Percentiles rank a stretch among this genome's conserved stretches.
phyloP scores from a whole-genome alignment of 1,140 invertebrate species.

The Caenorhabditis remanei region DNA sequence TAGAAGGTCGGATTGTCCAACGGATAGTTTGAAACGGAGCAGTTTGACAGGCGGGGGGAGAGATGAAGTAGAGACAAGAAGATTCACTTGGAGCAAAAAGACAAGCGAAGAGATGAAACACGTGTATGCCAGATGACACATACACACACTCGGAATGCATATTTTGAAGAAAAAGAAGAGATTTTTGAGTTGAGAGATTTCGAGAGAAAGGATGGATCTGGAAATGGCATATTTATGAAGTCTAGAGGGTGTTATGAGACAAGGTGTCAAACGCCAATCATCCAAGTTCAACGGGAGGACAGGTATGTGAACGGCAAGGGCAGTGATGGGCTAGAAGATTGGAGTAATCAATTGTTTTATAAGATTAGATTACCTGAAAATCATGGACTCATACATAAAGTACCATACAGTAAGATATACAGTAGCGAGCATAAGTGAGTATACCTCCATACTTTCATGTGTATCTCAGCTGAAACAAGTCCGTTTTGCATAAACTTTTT shows the following conservation, averaged over 20 bases:
- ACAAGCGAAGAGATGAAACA: neutral
- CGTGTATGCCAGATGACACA: conserved; percentile 49
- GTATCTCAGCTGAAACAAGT: no score
- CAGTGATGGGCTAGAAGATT: no score
- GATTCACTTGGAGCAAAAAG: neutral
- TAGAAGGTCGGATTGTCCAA: conserved; percentile 36
- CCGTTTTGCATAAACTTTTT: no score
- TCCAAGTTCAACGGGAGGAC: neutral
- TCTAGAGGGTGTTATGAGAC: neutral
- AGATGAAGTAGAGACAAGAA: neutral
- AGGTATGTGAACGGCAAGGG: no score
- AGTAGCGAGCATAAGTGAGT: no score
- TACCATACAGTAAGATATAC: no score
- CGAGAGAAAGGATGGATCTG: neutral
- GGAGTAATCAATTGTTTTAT: no score
- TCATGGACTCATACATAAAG: no score
- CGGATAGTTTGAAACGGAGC: conserved; percentile 40
- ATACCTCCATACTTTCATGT: no score
- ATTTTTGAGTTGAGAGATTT: neutral
- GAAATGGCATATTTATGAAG: conserved; percentile 28
- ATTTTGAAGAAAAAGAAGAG: neutral
- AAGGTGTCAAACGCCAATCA: neutral
- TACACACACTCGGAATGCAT: neutral
- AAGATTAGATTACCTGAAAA: no score
- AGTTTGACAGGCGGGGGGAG: neutral